Percentiles rank a stretch among this genome's conserved stretches.
Conservation (phyloP, 2,113 vertebrate genomes). For the Orientallactaga bullata region DNA sequence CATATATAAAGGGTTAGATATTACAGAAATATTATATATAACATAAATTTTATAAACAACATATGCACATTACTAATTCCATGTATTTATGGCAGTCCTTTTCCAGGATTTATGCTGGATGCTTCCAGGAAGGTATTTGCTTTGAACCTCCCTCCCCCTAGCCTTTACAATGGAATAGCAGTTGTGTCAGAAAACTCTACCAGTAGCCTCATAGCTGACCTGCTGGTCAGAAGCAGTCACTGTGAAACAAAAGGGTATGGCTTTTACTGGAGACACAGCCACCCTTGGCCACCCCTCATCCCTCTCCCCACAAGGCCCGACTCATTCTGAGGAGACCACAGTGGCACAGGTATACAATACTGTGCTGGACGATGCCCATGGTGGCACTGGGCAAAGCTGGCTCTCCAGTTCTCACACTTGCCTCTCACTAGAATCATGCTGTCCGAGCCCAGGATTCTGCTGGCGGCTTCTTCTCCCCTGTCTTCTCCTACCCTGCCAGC, state of each 20-base stretch:
- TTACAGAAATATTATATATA: not conserved
- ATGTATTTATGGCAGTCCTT: not conserved
- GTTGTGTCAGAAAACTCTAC: not conserved
- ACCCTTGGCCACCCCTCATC: not conserved
- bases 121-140: not conserved
- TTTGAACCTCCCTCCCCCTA: not conserved
- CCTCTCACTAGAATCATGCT: constrained; percentile 81
- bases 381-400: not conserved
- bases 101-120: not conserved
- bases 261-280: too few relatives aligned
- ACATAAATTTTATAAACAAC: not conserved
- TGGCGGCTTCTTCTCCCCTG: constrained; percentile 74
- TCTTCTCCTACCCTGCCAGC: constrained; percentile 81
- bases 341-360: not conserved
- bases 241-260: not conserved
- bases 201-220: not conserved
- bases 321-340: not conserved
- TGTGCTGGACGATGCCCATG: rapidly evolving
- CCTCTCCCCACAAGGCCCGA: too few relatives aligned
- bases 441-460: constrained; percentile 60
- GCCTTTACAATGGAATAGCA: not conserved
- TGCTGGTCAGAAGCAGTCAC: not conserved
- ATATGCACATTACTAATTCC: not conserved
- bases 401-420: constrained; percentile 57
- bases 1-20: not conserved